Evolutionary conservation across 1,140 invertebrate genomes (phyloP).

Genomic region (Sitophilus oryzae): DNA sequence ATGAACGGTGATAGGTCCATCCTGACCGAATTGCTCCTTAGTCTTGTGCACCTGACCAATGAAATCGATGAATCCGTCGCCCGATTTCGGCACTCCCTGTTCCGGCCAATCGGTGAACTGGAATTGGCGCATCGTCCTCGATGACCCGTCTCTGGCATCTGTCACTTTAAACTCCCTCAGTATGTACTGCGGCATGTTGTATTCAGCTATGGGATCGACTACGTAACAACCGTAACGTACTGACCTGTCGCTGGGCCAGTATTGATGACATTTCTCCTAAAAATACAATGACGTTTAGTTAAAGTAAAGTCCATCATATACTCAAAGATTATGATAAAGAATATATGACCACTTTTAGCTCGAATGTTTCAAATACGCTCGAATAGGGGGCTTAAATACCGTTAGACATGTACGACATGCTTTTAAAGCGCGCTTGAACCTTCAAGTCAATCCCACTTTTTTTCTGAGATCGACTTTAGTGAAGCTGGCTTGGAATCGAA

Average conservation of each 20-base stretch:
- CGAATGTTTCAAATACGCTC: too few species aligned
- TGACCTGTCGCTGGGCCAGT: conserved; percentile 97
- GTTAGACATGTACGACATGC: too few species aligned
- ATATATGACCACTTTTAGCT: too few species aligned
- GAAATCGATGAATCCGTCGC: conserved; percentile 96
- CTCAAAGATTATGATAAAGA: too few species aligned
- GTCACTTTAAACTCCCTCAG: conserved; percentile 97
- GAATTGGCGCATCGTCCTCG: conserved; percentile 94
- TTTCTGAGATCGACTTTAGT: too few species aligned
- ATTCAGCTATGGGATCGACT: conserved; percentile 98
- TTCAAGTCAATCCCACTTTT: too few species aligned
- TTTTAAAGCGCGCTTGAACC: too few species aligned
- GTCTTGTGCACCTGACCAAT: conserved; percentile 99
- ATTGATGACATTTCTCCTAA: conserved; percentile 96
- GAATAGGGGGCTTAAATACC: too few species aligned
- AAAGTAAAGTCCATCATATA: too few species aligned
- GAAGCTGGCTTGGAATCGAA: too few species aligned
- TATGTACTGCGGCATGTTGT: conserved; percentile 99
- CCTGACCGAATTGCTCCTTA: conserved; percentile 98
- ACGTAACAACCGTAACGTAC: conserved; percentile 95
- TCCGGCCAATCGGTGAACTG: conserved; percentile 99
- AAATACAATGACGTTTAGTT: conserved; percentile 20
- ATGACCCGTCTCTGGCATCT: conserved; percentile 89
- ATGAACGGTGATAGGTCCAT: conserved; percentile 98
- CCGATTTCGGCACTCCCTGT: conserved; percentile 94